Conservation (phyloP, 2,888 invertebrate genomes). For the Dicyrtomina minuta region DNA sequence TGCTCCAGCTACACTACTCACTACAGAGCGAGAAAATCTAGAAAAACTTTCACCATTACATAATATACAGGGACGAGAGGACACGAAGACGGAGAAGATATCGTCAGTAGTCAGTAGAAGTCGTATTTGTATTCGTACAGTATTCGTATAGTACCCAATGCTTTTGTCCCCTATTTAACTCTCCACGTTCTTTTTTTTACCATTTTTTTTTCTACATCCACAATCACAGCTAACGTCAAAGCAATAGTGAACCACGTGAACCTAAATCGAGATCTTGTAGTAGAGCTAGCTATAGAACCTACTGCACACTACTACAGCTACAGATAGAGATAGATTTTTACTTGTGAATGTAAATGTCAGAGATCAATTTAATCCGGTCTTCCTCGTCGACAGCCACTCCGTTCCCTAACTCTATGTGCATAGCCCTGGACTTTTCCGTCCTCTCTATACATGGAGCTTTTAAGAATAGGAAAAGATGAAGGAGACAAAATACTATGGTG, state of each 20-base stretch:
- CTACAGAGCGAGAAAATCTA: no score
- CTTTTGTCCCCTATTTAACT: background rate
- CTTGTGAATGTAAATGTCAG: constrained; percentile 30
- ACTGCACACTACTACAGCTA: background rate
- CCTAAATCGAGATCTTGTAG: background rate
- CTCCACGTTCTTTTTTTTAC: background rate
- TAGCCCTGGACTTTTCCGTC: background rate
- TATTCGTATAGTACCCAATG: no score
- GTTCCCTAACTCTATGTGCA: background rate
- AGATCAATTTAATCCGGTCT: constrained; percentile 34
- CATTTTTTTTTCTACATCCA: no score
- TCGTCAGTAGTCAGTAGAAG: background rate
- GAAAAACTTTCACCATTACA: no score
- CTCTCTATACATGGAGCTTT: background rate
- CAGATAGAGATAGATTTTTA: constrained; percentile 9
- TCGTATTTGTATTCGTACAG: no score
- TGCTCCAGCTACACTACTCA: no score
- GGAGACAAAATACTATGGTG: background rate
- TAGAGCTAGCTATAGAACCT: background rate
- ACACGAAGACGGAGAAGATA: background rate
- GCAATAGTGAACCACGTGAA: no score
- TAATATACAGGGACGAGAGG: background rate
- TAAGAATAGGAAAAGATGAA: constrained; percentile 2
- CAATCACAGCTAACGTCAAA: no score
- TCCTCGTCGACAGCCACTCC: constrained; percentile 5